Evolutionary conservation across 2,797 vertebrate species (phyloP), one percentile per base, ranked within the genome.

Genomic region (Syngnathus rostellatus): DNA sequence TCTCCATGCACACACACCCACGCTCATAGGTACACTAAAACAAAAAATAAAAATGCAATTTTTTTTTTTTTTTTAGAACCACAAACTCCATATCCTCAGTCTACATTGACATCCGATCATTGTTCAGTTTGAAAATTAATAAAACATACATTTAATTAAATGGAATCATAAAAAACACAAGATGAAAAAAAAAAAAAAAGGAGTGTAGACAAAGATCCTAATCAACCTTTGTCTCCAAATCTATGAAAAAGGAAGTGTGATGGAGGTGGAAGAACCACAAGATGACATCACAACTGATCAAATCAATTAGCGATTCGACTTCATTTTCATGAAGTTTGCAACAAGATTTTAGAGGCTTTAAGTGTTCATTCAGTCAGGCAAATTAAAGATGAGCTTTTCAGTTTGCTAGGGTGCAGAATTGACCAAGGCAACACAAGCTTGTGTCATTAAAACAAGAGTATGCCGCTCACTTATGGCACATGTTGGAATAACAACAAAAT

Each of bases 391-490:
- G 63, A 65, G 62, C 63, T 60, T 51, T 25, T 60, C 63, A 53
- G 70, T 55, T 53, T 50, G 39, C 25, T 62, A 66, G 59, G 66
- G 54, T 63, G 65, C 37, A 74, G 60, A 64, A 71, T 38, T 54
- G 21, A 76, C 75, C 70, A 82, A 85, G 80, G 77, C 80, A 83
- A 77, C 68, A 74, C 60, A 78, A 69, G 75, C 67, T 72, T 70
- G 50, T 72, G 10, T 39, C 7, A 19, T 40, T n/a, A 61, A 43
- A 45, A 41, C 45, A 62, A 25, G 82, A 77, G 72, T 75, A 80
- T 74, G 79, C 70, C 76, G 78, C 68, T 78, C 79, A 73, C 71
- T 72, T 89, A 89, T 91, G 89, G 89, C 89, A 91, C 89, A 75
- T 75, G 63, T 77, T 14, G 14, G 3, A 54, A 43, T 31, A 43